Base-by-base conservation (phyloP, 2,888 invertebrate species). In the Panopea generosa region DNA sequence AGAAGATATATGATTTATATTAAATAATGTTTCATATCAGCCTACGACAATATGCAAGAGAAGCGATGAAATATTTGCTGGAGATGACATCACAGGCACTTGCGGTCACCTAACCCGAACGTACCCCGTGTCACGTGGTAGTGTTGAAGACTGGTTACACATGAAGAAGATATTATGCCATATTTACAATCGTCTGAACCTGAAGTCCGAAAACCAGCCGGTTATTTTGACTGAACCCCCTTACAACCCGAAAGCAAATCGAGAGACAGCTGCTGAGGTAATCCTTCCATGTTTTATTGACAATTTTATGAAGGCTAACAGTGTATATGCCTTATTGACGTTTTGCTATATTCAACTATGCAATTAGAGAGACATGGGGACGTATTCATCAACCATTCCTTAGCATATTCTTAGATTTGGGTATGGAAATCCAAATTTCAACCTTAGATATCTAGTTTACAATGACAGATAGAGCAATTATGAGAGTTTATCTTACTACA, bases 51-150 rank as follows among this genome's bases (percentile, higher is more conserved):
- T 73, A 22, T 61, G 61, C 66, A 53, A 66, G 26, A 40, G 56
- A 26, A 63, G 43, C 9, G 61, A 61, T 20, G 47, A 50, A 16
- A 49, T 67, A 0, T 16, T 55, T 9, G 56, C 59, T 16, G 72
- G 72, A 9, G 72, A 73, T 3, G 61, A 67, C 22, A n/a, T 66
- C 20, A 49, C 20, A 9, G 24, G 29, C 26, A 59, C 57, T 27
- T 60, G 40, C 27, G 61, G 72, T 24, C 72, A 73, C 52, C 55
- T 73, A 14, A 29, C 66, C 11, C 60, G 53, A 26, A 67, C 66
- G 18, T 56, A 38, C 38, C 72, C 72, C 0, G 53, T 73, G 38
- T 73, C 72, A 60, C 72, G 72, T 61, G 74, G 74, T 68, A 45
- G 43, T 1, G 53, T 74, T 3, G 45, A 22, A 26, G 65, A 74